phyloP scores from a whole-genome alignment of 2,888 invertebrate species.

The Drosophila mercatorum region DNA sequence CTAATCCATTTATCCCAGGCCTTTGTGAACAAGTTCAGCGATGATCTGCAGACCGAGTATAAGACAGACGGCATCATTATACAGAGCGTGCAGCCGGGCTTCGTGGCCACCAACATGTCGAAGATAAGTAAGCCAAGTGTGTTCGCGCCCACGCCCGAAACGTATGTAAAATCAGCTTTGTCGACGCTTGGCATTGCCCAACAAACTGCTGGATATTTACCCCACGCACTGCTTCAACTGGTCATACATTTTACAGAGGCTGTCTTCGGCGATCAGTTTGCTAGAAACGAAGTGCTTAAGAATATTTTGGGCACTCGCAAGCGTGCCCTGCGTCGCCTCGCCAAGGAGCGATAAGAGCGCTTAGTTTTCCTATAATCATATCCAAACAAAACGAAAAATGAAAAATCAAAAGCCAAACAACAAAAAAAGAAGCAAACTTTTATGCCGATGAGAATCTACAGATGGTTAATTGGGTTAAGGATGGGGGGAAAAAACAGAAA shows the following conservation, averaged over 20 bases:
- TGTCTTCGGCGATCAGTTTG: conserved; percentile 76
- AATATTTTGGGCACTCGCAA: conserved; percentile 77
- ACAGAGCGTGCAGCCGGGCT: conserved; percentile 94
- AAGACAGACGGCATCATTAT: conserved; percentile 89
- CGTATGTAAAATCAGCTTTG: conserved; percentile 90
- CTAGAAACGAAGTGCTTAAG: conserved; percentile 78
- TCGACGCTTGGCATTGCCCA: conserved; percentile 89
- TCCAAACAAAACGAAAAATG: neutral
- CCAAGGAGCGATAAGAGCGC: conserved; percentile 69
- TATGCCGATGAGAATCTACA: conserved; percentile 35
- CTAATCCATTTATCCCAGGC: conserved; percentile 85
- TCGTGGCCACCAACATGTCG: conserved; percentile 96
- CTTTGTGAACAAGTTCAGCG: conserved; percentile 92
- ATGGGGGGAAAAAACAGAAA: neutral
- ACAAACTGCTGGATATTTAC: conserved; percentile 90
- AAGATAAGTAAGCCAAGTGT: conserved; percentile 90
- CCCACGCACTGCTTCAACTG: conserved; percentile 81
- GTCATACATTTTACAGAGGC: conserved; percentile 64
- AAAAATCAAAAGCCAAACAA: conserved; percentile 1
- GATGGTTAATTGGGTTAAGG: conserved; percentile 4
- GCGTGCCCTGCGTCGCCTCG: conserved; percentile 77
- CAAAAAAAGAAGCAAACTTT: neutral
- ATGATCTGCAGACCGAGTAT: conserved; percentile 91
- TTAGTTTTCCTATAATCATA: neutral
- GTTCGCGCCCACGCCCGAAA: conserved; percentile 91